Percentiles rank a stretch among this genome's conserved stretches.
These are phyloP conservation scores for Megaustenia siamemsis DNA, from an alignment of 2,888 invertebrate genomes.

Conservation along the genomic window DNA sequence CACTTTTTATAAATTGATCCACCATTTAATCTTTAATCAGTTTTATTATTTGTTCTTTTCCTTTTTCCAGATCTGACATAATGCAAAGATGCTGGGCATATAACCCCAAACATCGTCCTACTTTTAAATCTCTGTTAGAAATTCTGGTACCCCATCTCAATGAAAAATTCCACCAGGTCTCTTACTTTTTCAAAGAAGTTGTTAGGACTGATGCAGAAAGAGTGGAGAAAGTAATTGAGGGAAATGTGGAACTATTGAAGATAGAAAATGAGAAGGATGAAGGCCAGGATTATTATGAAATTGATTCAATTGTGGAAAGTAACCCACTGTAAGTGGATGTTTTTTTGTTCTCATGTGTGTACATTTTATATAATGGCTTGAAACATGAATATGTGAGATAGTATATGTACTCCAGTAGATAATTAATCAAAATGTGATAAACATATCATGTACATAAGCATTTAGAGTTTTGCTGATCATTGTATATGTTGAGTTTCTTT, in stretches of 20 bases:
- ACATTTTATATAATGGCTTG: neutral
- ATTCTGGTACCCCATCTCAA: slow-evolving; percentile 86
- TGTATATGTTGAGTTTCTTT: no score
- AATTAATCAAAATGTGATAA: no score
- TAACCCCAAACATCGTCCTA: slow-evolving; percentile 88
- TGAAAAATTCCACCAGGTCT: slow-evolving; percentile 84
- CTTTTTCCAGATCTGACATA: slow-evolving; percentile 84
- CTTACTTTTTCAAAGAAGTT: slow-evolving; percentile 82
- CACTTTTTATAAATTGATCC: no score
- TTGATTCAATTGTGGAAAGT: neutral
- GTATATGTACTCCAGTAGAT: no score
- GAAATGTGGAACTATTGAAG: neutral
- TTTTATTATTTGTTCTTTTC: neutral
- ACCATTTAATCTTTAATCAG: no score
- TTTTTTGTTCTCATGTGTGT: no score
- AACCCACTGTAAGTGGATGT: neutral
- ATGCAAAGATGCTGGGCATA: slow-evolving; percentile 97
- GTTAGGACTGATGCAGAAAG: slow-evolving; percentile 56
- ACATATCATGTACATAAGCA: no score
- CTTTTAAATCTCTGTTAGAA: slow-evolving; percentile 87
- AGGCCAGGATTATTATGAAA: slow-evolving; percentile 18
- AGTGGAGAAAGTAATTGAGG: slow-evolving; percentile 41
- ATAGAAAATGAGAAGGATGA: neutral
- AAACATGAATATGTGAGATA: neutral
- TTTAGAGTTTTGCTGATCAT: no score